Evolutionary conservation across 2,888 invertebrate genomes (phyloP).

Genomic region (Pharmacophagus antenor): DNA sequence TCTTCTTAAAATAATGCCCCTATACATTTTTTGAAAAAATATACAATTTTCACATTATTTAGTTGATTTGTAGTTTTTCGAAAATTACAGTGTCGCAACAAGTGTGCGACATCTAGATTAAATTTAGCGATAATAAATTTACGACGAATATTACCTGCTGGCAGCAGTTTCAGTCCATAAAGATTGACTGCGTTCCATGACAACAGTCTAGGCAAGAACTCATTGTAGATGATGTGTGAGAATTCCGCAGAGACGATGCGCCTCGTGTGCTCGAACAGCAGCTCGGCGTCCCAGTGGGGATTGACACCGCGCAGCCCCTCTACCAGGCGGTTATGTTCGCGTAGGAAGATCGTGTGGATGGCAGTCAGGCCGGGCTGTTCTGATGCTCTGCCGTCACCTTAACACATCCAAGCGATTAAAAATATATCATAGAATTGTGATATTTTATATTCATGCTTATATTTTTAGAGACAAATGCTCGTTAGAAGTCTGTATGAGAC

Average conservation of each 20-base stretch:
- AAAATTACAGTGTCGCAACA: too few relatives aligned
- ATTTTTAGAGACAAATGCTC: too few relatives aligned
- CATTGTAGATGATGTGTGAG: conserved; percentile 92
- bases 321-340: conserved; percentile 94
- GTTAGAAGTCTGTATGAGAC: too few relatives aligned
- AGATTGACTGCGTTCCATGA: conserved; percentile 94
- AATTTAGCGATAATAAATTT: too few relatives aligned
- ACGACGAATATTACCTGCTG: conserved; percentile 74
- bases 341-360: conserved; percentile 92
- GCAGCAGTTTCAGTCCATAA: conserved; percentile 91
- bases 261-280: conserved; percentile 90
- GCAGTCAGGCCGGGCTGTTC: conserved; percentile 95
- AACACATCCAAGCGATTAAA: not conserved
- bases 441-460: not conserved
- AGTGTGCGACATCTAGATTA: too few relatives aligned
- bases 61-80: too few relatives aligned
- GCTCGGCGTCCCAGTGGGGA: conserved; percentile 94
- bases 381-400: conserved; percentile 92
- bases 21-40: too few relatives aligned
- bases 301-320: conserved; percentile 89
- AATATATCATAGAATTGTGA: not conserved
- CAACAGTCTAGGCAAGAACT: conserved; percentile 93
- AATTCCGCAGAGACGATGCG: conserved; percentile 89
- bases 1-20: too few relatives aligned
- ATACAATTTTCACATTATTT: too few relatives aligned